phyloP scores from a whole-genome alignment of 2,888 invertebrate species.

The Salpingus planirostris region DNA sequence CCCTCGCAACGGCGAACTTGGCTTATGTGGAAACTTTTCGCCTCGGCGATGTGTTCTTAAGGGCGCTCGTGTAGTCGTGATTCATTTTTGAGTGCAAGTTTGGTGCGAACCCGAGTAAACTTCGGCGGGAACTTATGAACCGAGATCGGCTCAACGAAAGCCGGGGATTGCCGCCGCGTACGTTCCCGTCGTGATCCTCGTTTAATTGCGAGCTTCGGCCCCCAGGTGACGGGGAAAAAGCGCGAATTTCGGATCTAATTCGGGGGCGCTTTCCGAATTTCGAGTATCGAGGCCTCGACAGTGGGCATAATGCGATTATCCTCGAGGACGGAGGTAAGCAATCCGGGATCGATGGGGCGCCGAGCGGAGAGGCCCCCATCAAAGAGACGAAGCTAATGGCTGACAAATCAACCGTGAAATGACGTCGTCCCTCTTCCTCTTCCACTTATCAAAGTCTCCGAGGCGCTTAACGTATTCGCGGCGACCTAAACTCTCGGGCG shows the following conservation, averaged over 20 bases:
- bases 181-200: not conserved
- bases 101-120: slow-evolving; percentile 13
- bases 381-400: slow-evolving; percentile 22
- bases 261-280: too few relatives aligned
- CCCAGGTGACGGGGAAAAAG: not conserved
- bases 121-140: slow-evolving; percentile 16
- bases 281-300: too few relatives aligned
- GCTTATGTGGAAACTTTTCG: slow-evolving; percentile 17
- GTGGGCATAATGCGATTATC: slow-evolving; percentile 16
- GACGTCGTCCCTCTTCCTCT: slow-evolving; percentile 20
- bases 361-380: slow-evolving; percentile 14
- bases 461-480: slow-evolving; percentile 18
- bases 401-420: slow-evolving; percentile 27
- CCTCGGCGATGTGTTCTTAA: slow-evolving; percentile 14
- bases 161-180: slow-evolving; percentile 1
- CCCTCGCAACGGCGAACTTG: too few relatives aligned
- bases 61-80: slow-evolving; percentile 16
- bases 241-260: too few relatives aligned
- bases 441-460: slow-evolving; percentile 18
- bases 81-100: slow-evolving; percentile 20
- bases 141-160: slow-evolving; percentile 8
- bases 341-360: slow-evolving; percentile 20
- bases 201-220: not conserved
- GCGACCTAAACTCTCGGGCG: not conserved
- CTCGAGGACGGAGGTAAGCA: slow-evolving; percentile 17